Conservation (phyloP, 2,797 vertebrate species). For the Eospalax fontanierii region DNA sequence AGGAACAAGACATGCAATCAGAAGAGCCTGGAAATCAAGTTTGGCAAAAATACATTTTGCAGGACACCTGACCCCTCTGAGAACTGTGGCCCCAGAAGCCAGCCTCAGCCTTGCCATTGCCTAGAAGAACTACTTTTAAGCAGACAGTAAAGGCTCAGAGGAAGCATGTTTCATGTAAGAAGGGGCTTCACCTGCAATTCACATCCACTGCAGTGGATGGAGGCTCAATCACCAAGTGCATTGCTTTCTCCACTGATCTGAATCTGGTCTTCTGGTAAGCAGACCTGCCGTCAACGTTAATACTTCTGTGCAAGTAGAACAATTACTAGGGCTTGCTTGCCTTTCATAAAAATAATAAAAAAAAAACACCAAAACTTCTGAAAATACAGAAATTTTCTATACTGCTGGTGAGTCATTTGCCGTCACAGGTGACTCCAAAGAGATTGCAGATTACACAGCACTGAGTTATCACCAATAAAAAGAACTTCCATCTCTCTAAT, state of each 20-base stretch:
- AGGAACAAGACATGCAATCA: accelerated
- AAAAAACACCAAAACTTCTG: no score
- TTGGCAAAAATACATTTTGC: background rate
- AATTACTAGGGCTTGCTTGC: background rate
- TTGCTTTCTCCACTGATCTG: accelerated
- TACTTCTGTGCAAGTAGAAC: accelerated
- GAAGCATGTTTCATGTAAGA: accelerated
- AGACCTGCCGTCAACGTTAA: accelerated
- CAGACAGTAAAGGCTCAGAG: background rate
- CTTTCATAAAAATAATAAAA: background rate
- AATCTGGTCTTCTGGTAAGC: background rate
- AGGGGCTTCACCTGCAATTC: background rate
- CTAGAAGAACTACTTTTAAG: background rate
- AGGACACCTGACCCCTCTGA: accelerated
- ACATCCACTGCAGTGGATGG: background rate
- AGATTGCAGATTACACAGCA: accelerated
- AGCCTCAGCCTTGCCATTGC: background rate
- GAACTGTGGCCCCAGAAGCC: no score
- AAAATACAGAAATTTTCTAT: background rate
- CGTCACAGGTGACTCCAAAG: background rate
- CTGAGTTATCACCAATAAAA: no score
- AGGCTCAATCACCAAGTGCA: background rate
- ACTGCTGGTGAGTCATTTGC: background rate
- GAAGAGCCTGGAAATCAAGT: background rate
- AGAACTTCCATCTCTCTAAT: background rate